Base-by-base conservation (phyloP, 37 sponge, comb jelly and placozoan species). In the Petrosia ficiformis region DNA sequence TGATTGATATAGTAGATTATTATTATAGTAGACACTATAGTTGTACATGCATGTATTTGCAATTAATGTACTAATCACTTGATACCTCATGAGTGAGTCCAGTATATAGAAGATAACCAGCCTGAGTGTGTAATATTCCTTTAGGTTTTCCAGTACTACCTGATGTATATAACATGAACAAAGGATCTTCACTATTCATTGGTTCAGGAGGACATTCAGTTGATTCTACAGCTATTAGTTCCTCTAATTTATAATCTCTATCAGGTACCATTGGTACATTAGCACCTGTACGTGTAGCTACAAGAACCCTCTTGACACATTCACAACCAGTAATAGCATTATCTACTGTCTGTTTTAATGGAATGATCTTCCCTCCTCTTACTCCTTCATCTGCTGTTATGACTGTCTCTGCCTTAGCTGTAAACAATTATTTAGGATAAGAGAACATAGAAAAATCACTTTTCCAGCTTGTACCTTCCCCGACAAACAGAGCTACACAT, bases 91-190 rank as follows among this genome's bases (percentile, higher is more conserved):
- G 93, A 38, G 99, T 98, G 26, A 87, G 66, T 24, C 88, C 85
- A 65, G 99, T 80, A 70, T 95, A 95, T 57, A 95, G 86, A 36
- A 98, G 80, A 71, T 98, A 98, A 33, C 99, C 99, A 48, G 93
- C 99, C 44, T 95, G 95, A 22, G 99, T 95, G 87, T 97, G 98
- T 22, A 93, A 68, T 25, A 98, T 84, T 39, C 99, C 99, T 60
- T 98, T 98, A 37, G 95, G 95, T 22, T 88, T 90, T 1, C 99
- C 99, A 78, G 99, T 98, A 80, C 93, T 92, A 44, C 99, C 99
- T 1, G 96, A 95, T 0, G 99, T 98, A 72, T 98, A 95, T 44
- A 98, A 78, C 93, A 98, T 88, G 72, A 95, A 98, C 65, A 98
- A 87, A 21, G 59, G 84, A 71, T 92, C 96, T 70, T 98, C 99